Evolutionary conservation across 2,888 invertebrate species (phyloP).

Genomic region (Drosophila quinaria): DNA sequence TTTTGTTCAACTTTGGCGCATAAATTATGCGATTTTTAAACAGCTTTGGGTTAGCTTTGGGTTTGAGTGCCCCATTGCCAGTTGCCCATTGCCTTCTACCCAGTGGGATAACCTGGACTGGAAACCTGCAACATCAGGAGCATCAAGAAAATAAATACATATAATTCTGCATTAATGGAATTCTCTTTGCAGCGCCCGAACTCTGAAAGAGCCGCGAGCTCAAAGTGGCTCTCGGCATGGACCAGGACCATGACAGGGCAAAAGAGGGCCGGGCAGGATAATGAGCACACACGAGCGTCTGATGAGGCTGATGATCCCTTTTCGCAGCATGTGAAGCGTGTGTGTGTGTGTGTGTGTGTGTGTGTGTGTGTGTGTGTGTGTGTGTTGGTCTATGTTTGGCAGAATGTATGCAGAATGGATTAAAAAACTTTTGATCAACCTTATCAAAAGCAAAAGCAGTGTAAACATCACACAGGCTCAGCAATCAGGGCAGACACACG

Average conservation of each 20-base stretch:
- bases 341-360: conserved; percentile 26
- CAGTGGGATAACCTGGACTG: conserved; percentile 2
- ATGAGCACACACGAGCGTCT: conserved; percentile 69
- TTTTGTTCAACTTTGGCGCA: conserved; percentile 74
- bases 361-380: conserved; percentile 28
- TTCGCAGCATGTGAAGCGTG: conserved; percentile 10
- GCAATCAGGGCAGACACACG: conserved; percentile 63
- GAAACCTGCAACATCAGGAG: conserved; percentile 22
- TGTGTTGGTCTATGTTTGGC: conserved; percentile 62
- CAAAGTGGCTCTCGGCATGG: conserved; percentile 44
- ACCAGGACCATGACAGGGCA: background rate
- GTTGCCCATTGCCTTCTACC: background rate
- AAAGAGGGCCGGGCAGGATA: conserved; percentile 47
- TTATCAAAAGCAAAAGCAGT: conserved; percentile 82
- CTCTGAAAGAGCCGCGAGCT: conserved; percentile 64
- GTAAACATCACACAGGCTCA: conserved; percentile 72
- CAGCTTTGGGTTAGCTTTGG: conserved; percentile 39
- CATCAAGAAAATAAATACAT: conserved; percentile 67
- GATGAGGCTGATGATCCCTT: conserved; percentile 59
- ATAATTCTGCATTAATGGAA: conserved; percentile 82
- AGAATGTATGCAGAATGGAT: conserved; percentile 79
- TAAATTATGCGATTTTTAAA: conserved; percentile 76
- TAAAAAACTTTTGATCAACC: conserved; percentile 84
- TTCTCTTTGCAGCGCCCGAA: conserved; percentile 70
- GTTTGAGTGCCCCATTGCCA: conserved; percentile 1